A percentile compares a stretch with the other conserved stretches of the same genome.
Conservation (phyloP, 1,140 invertebrate genomes). For the Aphidius ervi region DNA sequence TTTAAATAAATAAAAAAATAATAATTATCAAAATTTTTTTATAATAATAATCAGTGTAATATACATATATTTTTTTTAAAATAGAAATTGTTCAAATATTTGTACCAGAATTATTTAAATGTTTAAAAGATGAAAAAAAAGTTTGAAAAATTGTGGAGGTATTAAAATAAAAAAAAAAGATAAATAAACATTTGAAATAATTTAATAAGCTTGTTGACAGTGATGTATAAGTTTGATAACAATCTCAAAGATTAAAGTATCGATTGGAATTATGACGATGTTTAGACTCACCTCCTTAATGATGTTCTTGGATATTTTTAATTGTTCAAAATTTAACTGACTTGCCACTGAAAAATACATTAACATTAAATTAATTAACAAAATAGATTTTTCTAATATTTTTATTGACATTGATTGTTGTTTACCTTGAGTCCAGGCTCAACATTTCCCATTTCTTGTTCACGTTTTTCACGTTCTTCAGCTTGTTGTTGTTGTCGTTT, state of each 20-base stretch:
- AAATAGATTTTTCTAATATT: background rate
- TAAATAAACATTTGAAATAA: too few species aligned
- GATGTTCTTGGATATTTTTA: too few species aligned
- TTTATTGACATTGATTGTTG: background rate
- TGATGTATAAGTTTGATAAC: too few species aligned
- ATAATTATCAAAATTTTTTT: background rate
- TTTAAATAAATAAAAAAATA: background rate
- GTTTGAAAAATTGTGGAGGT: background rate
- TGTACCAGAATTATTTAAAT: background rate
- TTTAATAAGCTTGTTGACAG: too few species aligned
- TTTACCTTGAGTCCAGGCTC: constrained; percentile 33
- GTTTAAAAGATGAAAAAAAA: background rate
- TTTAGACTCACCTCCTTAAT: too few species aligned
- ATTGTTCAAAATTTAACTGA: constrained; percentile 5
- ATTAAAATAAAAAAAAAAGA: background rate
- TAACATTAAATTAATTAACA: background rate
- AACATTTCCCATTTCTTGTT: constrained; percentile 35
- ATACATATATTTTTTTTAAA: background rate
- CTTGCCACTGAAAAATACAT: constrained; percentile 22
- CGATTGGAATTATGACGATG: too few species aligned
- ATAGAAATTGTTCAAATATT: too few species aligned
- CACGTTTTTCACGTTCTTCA: constrained; percentile 39
- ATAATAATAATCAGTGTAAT: background rate
- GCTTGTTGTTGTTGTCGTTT: constrained; percentile 50
- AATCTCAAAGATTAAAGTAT: too few species aligned